Evolutionary conservation across 2,888 invertebrate species (phyloP).

Genomic region (Rhagonycha fulva): DNA sequence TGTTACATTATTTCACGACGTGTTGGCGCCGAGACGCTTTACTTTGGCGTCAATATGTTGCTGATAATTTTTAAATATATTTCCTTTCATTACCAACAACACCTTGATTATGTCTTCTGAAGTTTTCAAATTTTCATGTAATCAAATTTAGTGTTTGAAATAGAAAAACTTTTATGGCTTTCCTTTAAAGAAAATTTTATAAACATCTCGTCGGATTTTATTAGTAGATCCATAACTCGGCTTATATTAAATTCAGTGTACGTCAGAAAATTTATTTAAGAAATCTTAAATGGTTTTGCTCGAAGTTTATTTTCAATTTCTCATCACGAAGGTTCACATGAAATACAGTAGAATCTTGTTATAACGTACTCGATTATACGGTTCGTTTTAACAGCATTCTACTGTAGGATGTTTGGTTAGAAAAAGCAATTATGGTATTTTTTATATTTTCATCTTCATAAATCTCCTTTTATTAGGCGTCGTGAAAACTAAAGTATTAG

Average conservation of each 20-base stretch:
- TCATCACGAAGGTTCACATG: neutral
- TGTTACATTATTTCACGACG: slow-evolving; percentile 11
- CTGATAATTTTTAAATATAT: neutral
- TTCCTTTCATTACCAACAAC: neutral
- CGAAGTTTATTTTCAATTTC: neutral
- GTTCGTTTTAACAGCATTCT: no score
- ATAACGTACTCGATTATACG: no score
- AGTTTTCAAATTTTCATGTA: neutral
- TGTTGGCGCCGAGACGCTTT: slow-evolving; percentile 13
- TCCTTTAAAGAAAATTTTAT: neutral
- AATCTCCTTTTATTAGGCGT: no score
- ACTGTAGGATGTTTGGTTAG: no score
- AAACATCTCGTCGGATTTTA: neutral
- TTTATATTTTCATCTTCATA: no score
- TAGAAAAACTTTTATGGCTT: neutral
- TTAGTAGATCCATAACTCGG: neutral
- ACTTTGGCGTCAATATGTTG: slow-evolving; percentile 8
- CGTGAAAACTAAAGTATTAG: neutral
- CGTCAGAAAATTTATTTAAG: neutral
- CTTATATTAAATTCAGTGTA: neutral
- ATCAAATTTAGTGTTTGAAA: neutral
- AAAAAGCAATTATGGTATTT: no score
- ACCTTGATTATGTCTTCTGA: neutral
- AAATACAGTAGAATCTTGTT: neutral
- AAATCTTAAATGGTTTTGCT: neutral